Conservation (phyloP, 2,797 vertebrate species). For the Halcyon badia region DNA sequence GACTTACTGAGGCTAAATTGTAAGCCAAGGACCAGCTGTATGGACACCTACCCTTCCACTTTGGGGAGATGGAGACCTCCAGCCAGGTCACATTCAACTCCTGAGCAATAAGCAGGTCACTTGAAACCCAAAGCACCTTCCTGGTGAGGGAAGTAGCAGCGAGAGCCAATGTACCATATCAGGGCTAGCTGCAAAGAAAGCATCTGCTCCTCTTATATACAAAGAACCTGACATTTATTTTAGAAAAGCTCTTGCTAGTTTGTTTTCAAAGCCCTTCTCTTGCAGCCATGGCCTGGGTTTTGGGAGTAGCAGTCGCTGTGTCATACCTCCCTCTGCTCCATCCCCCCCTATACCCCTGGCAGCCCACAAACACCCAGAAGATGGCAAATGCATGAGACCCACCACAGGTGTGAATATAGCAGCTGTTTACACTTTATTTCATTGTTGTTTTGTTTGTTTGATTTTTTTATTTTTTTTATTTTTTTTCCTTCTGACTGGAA, state of each 20-base stretch:
- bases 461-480: not conserved
- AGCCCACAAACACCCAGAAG: not conserved
- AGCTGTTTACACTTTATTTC: slow-evolving; percentile 55
- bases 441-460: not conserved
- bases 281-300: accelerated
- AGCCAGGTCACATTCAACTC: not conserved
- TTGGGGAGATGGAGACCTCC: not conserved
- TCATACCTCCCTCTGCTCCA: not conserved
- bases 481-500: slow-evolving; percentile 56
- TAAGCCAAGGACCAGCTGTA: not conserved
- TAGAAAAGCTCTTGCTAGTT: not conserved
- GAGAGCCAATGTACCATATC: not conserved
- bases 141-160: not conserved
- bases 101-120: not conserved
- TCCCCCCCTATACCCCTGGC: not conserved
- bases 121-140: not conserved
- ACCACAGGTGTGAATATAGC: not conserved
- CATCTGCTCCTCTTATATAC: not conserved
- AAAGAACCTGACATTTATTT: not conserved
- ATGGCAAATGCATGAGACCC: accelerated
- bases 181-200: not conserved
- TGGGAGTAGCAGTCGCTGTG: not conserved
- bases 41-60: not conserved
- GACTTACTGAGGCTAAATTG: not conserved
- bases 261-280: not conserved